Conservation (phyloP, 2,888 invertebrate species). For the Criorhina ranunculi region DNA sequence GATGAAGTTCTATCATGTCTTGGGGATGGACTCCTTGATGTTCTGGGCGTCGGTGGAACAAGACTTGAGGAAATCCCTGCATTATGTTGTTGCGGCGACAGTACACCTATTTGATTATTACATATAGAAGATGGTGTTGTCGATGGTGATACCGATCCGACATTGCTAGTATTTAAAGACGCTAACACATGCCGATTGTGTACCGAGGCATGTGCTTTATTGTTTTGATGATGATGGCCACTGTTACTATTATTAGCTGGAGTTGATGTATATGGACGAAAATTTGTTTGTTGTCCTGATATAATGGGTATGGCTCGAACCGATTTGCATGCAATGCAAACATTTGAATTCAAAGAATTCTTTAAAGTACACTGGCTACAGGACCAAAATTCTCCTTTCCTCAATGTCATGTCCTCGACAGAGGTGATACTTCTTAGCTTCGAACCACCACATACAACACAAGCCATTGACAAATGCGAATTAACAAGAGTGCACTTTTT, state of each 20-base stretch:
- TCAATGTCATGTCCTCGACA: conserved; percentile 88
- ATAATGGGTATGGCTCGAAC: conserved; percentile 84
- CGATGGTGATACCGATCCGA: conserved; percentile 57
- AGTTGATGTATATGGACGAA: conserved; percentile 80
- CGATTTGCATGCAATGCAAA: conserved; percentile 92
- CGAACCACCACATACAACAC: conserved; percentile 95
- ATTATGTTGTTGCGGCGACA: conserved; percentile 72
- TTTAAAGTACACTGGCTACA: conserved; percentile 93
- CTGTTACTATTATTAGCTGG: conserved; percentile 71
- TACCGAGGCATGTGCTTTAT: conserved; percentile 76
- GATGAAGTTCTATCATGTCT: conserved; percentile 83
- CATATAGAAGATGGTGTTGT: conserved; percentile 74
- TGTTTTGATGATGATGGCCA: conserved; percentile 71
- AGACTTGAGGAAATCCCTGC: conserved; percentile 78
- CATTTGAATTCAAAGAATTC: conserved; percentile 88
- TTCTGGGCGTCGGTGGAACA: conserved; percentile 80
- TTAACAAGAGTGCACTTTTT: conserved; percentile 95
- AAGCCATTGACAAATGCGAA: conserved; percentile 88
- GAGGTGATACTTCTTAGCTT: conserved; percentile 89
- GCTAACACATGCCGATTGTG: conserved; percentile 78
- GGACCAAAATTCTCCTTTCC: conserved; percentile 91
- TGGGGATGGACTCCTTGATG: conserved; percentile 86
- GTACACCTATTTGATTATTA: conserved; percentile 79
- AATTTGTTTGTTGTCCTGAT: conserved; percentile 80
- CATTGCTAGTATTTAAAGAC: conserved; percentile 73